These are phyloP conservation scores for Coturnix japonica DNA, from an alignment of 2,113 vertebrate genomes.

Conservation along the genomic window DNA sequence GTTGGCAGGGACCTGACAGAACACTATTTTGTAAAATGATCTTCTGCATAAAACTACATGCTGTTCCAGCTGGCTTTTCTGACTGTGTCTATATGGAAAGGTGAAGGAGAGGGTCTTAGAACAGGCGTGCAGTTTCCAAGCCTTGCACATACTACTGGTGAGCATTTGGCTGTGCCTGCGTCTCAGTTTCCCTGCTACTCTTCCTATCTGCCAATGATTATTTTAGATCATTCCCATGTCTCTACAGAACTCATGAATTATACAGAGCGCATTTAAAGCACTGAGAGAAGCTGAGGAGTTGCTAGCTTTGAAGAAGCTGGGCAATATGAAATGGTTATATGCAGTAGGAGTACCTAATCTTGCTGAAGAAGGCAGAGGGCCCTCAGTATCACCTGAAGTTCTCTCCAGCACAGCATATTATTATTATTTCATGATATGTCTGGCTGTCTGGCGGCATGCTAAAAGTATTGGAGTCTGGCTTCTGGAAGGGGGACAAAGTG, in stretches of 20 bases:
- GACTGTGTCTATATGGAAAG: not conserved
- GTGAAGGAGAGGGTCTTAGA: not conserved
- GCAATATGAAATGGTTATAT: not conserved
- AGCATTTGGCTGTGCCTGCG: not conserved
- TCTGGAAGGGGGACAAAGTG: not conserved
- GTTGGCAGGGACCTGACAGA: slow-evolving; percentile 13
- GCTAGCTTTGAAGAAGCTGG: not conserved
- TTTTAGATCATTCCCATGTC: not conserved
- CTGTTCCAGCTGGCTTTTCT: slow-evolving; percentile 30
- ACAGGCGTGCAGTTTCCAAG: not conserved
- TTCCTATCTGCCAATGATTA: not conserved
- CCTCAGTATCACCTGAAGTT: not conserved
- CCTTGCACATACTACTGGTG: accelerated
- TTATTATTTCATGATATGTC: not conserved
- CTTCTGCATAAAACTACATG: not conserved
- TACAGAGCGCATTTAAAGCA: not conserved
- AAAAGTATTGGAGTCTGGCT: not conserved
- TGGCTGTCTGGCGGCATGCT: not conserved
- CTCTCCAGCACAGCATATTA: not conserved
- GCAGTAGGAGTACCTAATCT: not conserved
- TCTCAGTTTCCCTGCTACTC: not conserved
- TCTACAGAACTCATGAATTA: not conserved
- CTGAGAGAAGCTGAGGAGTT: not conserved
- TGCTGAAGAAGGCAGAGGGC: not conserved
- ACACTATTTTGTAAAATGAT: slow-evolving; percentile 37